Percentiles rank a stretch among this genome's conserved stretches.
Evolutionary conservation across 2,113 vertebrate species (phyloP).

Genomic region (Hemichromis elongatus): DNA sequence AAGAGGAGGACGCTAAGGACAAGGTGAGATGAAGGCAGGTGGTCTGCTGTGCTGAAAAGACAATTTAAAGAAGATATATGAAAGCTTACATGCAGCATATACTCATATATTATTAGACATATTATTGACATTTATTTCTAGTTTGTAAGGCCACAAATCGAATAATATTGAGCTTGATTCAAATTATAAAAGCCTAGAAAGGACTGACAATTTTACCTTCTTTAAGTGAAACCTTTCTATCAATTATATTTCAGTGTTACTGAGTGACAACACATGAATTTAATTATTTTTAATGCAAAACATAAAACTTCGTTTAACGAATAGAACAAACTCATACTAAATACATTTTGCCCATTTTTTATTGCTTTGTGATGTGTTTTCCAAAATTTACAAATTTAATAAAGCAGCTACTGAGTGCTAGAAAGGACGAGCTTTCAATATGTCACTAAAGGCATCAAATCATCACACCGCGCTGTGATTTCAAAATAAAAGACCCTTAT

Average conservation of each 20-base stretch:
- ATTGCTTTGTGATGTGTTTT: background rate
- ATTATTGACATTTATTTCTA: background rate
- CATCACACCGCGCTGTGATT: background rate
- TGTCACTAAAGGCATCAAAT: background rate
- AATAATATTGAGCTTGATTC: background rate
- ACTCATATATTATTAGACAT: background rate
- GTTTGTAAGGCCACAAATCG: background rate
- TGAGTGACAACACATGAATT: background rate
- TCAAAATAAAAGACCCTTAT: background rate
- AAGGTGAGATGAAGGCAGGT: background rate
- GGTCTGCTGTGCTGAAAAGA: background rate
- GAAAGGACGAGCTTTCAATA: background rate
- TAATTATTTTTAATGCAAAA: background rate
- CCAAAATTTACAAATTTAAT: background rate
- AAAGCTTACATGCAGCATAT: background rate
- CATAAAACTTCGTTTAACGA: background rate
- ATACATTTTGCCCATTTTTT: background rate
- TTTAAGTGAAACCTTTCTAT: background rate
- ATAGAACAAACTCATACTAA: accelerated
- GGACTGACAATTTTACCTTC: background rate
- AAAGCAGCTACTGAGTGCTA: background rate
- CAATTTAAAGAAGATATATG: background rate
- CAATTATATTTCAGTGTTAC: background rate
- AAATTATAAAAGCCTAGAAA: background rate
- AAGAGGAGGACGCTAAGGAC: background rate